Conservation (phyloP, 2,888 invertebrate genomes). For the Noctua fimbriata region DNA sequence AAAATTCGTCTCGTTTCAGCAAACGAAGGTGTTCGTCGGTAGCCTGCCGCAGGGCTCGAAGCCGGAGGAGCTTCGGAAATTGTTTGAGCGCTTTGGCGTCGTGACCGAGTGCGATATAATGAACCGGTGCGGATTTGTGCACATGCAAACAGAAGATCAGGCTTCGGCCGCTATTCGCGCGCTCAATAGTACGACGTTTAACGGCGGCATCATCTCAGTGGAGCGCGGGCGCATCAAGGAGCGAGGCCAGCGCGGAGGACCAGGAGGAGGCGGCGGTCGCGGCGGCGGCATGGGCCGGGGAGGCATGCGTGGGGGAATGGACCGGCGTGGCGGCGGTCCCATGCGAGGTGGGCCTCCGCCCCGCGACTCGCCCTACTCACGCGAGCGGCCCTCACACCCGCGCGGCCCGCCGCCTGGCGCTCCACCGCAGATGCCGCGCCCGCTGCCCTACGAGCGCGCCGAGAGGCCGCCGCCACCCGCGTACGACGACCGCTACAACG, state of each 20-base stretch:
- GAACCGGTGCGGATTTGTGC: constrained; percentile 98
- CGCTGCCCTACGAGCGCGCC: constrained; percentile 80
- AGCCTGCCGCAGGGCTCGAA: constrained; percentile 96
- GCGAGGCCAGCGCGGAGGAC: constrained; percentile 90
- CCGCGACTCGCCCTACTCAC: constrained; percentile 81
- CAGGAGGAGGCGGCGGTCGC: constrained; percentile 83
- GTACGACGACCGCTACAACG: constrained; percentile 86
- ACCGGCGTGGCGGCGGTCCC: constrained; percentile 79
- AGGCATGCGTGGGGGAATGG: constrained; percentile 84
- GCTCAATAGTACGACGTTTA: constrained; percentile 95
- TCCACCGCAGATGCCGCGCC: constrained; percentile 69
- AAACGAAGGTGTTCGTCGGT: constrained; percentile 98
- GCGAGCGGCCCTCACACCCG: constrained; percentile 78
- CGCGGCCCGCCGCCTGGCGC: constrained; percentile 78
- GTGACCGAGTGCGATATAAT: constrained; percentile 98
- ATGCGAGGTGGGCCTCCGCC: constrained; percentile 78
- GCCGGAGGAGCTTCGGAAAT: constrained; percentile 94
- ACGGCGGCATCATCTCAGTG: constrained; percentile 95
- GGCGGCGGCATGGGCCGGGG: constrained; percentile 81
- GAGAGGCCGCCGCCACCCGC: constrained; percentile 74
- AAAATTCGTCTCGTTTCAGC: constrained; percentile 83
- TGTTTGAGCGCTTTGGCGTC: constrained; percentile 96
- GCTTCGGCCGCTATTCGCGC: constrained; percentile 95
- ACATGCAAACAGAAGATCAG: constrained; percentile 95
- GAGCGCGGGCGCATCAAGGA: constrained; percentile 95